Base-by-base conservation (phyloP, 2,888 invertebrate genomes). In the Leptodirus hochenwartii region DNA sequence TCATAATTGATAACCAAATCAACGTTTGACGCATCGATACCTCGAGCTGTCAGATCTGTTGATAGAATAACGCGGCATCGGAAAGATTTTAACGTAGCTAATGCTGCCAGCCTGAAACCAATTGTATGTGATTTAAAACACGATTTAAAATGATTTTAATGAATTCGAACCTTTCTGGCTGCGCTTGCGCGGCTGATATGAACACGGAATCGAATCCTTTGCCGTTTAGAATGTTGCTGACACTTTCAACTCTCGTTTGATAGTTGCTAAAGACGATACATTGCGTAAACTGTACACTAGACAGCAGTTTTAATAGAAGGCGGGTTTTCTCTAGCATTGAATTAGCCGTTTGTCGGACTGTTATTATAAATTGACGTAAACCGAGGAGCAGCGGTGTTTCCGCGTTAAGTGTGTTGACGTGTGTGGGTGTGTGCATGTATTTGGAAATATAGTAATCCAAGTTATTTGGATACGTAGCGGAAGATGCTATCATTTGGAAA, bases 1-100 rank as follows among this genome's bases (percentile, higher is more conserved):
- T 95, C 95, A 46, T 91, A 68, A 54, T 96, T 95, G 5, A 98
- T 66, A 1, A 98, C 81, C 34, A 98, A 54, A 61, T 96, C 85
- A 6, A 95, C 78, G 56, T 87, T 80, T 3, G 82, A 76, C 2
- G 81, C 84, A 62, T 98, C 96, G 38, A 98, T 81, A 8, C 98
- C 98, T 39, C 98, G 64, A 2, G 95, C 78, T 38, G 87, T 77
- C 40, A 88, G 59, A 58, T 87, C 95, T 1, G 95, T 96, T 2
- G 91, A 75, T 27, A 96, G 62, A 34, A 98, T 59, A 43, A 93
- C 76, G 40, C 87, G 69, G 45, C 80, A 82, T 47, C 77, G 69
- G 46, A 78, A 82, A 24, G 72, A 64, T 44, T 82, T 80, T 32
- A 95, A 65, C 40, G 70, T 70, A 41, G 69, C 65, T 35, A 95